These are phyloP conservation scores for Cyanoderma ruficeps DNA, from an alignment of 2,113 vertebrate genomes.

Conservation along the genomic window DNA sequence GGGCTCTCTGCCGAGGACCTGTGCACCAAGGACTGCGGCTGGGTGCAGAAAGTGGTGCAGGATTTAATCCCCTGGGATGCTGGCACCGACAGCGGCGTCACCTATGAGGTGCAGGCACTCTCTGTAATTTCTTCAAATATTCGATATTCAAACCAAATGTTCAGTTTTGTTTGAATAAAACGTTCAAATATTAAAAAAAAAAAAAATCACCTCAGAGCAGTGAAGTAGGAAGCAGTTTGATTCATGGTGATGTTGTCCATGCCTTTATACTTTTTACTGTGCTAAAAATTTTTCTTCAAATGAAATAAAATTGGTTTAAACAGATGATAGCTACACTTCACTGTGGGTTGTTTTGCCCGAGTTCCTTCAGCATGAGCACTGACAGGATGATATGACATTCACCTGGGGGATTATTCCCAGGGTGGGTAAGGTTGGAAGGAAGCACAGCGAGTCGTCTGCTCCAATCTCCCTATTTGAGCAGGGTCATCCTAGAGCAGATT, in stretches of 20 bases:
- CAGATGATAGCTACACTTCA: background rate
- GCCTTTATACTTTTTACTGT: background rate
- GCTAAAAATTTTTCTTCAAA: background rate
- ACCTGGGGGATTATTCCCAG: background rate
- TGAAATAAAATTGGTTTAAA: background rate
- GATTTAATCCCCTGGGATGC: constrained; percentile 98
- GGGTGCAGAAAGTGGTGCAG: constrained; percentile 92
- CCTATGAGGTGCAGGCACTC: constrained; percentile 84
- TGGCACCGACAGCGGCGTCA: constrained; percentile 93
- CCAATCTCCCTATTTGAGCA: background rate
- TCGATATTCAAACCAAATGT: background rate
- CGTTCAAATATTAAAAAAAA: background rate
- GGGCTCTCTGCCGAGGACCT: constrained; percentile 94
- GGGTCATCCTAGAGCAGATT: background rate
- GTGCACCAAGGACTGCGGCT: constrained; percentile 97
- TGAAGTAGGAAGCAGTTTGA: background rate
- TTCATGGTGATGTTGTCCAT: rapidly evolving
- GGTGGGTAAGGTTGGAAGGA: background rate
- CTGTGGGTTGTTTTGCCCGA: rapidly evolving
- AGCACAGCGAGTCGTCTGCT: background rate
- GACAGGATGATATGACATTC: background rate
- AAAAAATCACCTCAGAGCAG: background rate
- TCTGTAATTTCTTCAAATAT: rapidly evolving
- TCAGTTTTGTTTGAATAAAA: background rate
- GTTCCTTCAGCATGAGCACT: background rate